Percentiles rank a stretch among this genome's conserved stretches.
Evolutionary conservation across 2,797 vertebrate species (phyloP).

Genomic region (Phoebastria nigripes): DNA sequence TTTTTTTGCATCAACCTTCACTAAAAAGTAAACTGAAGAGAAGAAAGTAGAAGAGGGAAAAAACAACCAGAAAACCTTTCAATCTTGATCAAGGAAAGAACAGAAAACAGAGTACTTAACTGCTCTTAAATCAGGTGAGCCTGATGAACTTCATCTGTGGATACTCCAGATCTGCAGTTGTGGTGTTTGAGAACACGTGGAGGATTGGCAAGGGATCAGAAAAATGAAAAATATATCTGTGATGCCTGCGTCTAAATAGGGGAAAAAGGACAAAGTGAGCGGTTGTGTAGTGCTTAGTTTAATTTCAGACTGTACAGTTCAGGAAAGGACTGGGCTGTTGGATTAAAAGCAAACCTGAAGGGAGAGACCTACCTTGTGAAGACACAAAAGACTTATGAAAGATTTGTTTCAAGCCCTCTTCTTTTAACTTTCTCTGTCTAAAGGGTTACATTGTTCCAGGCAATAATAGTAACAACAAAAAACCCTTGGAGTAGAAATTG

Average conservation of each 20-base stretch:
- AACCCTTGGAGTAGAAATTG: neutral
- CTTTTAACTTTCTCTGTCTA: neutral
- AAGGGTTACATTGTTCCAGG: neutral
- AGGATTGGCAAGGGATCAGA: neutral
- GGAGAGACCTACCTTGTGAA: neutral
- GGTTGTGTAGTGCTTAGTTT: neutral
- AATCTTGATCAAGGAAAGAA: neutral
- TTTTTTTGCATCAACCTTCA: neutral
- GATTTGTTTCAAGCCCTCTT: neutral
- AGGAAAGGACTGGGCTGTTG: neutral
- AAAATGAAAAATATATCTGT: neutral
- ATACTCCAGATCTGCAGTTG: neutral
- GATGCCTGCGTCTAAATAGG: neutral
- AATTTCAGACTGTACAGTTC: neutral
- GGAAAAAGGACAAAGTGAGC: fast-evolving
- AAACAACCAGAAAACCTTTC: neutral
- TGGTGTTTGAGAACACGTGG: neutral
- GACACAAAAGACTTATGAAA: neutral
- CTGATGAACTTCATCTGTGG: neutral
- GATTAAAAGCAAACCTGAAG: neutral
- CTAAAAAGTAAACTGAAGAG: neutral
- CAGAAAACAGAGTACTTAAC: neutral
- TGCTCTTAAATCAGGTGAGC: neutral
- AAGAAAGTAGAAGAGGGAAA: neutral
- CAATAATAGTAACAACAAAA: neutral